Evolutionary conservation across 2,797 vertebrate genomes (phyloP).

Genomic region (Phoeniculus purpureus): DNA sequence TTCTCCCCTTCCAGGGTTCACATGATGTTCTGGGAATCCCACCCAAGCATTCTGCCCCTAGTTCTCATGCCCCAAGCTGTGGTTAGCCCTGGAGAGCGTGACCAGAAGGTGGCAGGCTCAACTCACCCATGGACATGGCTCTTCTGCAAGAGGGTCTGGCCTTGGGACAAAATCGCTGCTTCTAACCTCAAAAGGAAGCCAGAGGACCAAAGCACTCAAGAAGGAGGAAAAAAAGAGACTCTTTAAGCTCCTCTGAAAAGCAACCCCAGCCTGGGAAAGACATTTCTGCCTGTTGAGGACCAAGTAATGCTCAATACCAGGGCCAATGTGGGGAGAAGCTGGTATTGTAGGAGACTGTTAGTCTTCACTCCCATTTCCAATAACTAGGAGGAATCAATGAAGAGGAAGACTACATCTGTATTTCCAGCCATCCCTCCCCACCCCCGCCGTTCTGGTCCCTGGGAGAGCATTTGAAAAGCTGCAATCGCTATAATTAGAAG

Average conservation of each 20-base stretch:
- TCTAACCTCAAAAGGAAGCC: background rate
- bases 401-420: background rate
- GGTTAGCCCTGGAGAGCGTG: background rate
- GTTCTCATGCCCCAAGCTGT: background rate
- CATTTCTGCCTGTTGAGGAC: background rate
- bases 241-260: background rate
- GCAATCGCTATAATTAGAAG: conserved; percentile 63
- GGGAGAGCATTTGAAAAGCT: conserved; percentile 17
- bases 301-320: rapidly evolving
- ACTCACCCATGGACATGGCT: background rate
- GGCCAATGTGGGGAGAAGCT: rapidly evolving
- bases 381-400: background rate
- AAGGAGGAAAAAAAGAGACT: background rate
- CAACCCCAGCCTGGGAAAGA: background rate
- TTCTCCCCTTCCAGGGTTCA: background rate
- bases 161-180: background rate
- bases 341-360: background rate
- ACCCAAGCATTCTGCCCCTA: background rate
- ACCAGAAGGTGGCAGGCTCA: conserved; percentile 68
- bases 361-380: background rate
- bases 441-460: background rate
- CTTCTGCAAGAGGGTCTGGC: background rate
- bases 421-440: background rate
- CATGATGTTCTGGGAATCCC: background rate
- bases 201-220: background rate